A percentile compares a stretch with the other conserved stretches of the same genome.
Conservation (phyloP, 2,113 vertebrate genomes). For the Sinocyclocheilus anophthalmus region DNA sequence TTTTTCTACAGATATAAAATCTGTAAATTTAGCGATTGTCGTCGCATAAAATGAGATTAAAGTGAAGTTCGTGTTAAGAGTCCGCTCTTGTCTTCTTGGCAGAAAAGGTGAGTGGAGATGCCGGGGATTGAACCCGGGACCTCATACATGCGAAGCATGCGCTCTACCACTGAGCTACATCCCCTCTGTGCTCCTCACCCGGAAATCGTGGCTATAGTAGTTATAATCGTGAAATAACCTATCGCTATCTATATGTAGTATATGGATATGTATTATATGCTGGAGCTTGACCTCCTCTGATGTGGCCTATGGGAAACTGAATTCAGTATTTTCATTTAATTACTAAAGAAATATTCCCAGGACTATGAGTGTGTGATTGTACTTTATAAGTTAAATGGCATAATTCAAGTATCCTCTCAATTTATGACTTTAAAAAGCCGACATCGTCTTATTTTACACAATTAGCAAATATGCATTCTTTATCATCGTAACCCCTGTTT, state of each 20-base stretch:
- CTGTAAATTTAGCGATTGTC: background rate
- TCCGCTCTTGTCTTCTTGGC: background rate
- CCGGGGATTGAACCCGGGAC: conserved; percentile 85
- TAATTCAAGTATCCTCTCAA: background rate
- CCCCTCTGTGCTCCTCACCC: conserved; percentile 51
- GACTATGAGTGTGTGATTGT: background rate
- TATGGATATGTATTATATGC: no score
- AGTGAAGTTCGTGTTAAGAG: background rate
- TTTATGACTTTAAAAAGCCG: background rate
- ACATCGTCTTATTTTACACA: background rate
- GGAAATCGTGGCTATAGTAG: background rate
- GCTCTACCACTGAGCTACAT: conserved; percentile 88
- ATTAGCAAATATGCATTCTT: background rate
- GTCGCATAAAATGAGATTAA: background rate
- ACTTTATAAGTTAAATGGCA: background rate
- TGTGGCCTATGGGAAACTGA: background rate
- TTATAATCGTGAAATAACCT: accelerated
- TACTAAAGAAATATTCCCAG: background rate
- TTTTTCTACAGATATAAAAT: background rate
- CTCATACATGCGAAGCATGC: conserved; percentile 86
- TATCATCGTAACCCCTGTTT: background rate
- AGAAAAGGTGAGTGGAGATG: conserved; percentile 68
- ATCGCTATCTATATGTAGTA: background rate
- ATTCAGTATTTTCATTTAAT: background rate
- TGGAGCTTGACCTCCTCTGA: background rate